These are phyloP conservation scores for Pardosa pseudoannulata DNA, from an alignment of 2,888 invertebrate species.

Conservation along the genomic window DNA sequence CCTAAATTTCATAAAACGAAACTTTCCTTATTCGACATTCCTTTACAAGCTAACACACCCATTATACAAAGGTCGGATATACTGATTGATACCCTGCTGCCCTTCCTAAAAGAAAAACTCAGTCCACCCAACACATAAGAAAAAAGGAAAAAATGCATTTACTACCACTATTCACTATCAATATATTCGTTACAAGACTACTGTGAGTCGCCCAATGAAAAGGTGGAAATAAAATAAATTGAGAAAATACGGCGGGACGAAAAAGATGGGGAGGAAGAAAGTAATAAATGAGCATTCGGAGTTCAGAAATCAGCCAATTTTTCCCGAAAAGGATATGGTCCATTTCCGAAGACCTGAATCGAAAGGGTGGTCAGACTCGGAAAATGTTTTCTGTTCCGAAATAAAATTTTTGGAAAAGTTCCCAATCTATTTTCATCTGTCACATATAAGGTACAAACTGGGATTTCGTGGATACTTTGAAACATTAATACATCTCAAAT, in stretches of 20 bases:
- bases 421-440: background rate
- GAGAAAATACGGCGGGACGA: background rate
- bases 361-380: background rate
- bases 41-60: too few relatives aligned
- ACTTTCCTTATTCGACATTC: too few relatives aligned
- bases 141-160: too few relatives aligned
- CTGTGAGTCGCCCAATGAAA: background rate
- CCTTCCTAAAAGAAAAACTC: too few relatives aligned
- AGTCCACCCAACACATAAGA: too few relatives aligned
- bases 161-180: background rate
- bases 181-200: background rate
- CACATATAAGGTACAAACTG: background rate
- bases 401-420: conserved; percentile 9
- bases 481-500: too few relatives aligned
- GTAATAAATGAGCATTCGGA: background rate
- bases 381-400: background rate
- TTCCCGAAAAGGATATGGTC: background rate
- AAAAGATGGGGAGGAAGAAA: background rate
- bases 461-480: background rate
- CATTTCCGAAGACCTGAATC: background rate
- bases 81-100: too few relatives aligned
- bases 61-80: too few relatives aligned
- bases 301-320: background rate
- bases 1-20: too few relatives aligned
- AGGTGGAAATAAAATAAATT: background rate